Base-by-base conservation (phyloP, 1,140 invertebrate genomes). In the Hirudo medicinalis region DNA sequence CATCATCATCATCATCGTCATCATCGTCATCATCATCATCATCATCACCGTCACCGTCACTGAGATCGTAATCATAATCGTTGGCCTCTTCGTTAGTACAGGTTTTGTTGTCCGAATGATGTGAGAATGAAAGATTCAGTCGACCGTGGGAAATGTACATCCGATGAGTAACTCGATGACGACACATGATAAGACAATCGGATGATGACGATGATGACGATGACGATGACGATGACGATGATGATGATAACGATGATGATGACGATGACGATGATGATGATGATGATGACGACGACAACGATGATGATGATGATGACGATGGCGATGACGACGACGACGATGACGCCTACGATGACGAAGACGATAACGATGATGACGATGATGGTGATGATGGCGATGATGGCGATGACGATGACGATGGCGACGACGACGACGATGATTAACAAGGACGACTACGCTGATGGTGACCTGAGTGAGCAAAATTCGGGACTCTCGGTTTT, bases 11-110 rank as follows among this genome's bases (percentile, higher is more conserved):
- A 68, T 68, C 67, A 68, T 36, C 67, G 36, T 29, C 2, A 5
- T 17, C 40, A 20, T 68, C 67, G 40, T 68, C 67, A 32, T 68
- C 67, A 68, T 68, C 67, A 32, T 36, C 67, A 68, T 32, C 2
- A 68, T 32, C 67, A 68, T 68, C 22, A 68, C 32, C 67, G 27
- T 68, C 67, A 36, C 32, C 67, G 27, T 68, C 67, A 68, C 36
- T 27, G 11, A 36, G 29, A 68, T 68, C 67, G 40, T 68, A 9
- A 68, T 68, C 67, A 68, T 68, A 15, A 68, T 68, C 67, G 40
- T 68, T 40, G 3, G 20, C 25, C 29, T 68, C 67, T 36, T 68
- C 67, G 40, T 68, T 27, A 68, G 43, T 49, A 49, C 43, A 49
- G 15, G 43, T 5, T 8, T 49, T 13, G 43, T 2, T 49, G 43